Percentiles rank a stretch among this genome's conserved stretches.
These are phyloP conservation scores for Balaeniceps rex DNA, from an alignment of 2,113 vertebrate genomes.

Conservation along the genomic window DNA sequence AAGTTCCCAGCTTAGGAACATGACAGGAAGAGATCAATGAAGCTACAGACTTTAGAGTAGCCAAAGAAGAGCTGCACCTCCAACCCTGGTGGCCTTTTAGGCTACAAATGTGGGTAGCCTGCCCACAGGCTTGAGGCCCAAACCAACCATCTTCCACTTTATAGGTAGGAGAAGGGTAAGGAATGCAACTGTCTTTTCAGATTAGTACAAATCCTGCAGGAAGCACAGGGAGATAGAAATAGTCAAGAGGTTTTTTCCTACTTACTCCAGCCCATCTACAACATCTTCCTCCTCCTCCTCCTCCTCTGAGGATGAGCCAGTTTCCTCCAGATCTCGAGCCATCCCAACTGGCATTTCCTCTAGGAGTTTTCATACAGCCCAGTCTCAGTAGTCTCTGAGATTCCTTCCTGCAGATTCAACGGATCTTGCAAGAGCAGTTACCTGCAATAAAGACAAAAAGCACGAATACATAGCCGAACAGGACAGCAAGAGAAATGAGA, in stretches of 20 bases:
- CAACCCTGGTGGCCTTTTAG: background rate
- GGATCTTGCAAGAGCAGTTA: slow-evolving; percentile 33
- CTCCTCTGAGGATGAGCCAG: slow-evolving; percentile 76
- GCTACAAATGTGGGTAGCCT: background rate
- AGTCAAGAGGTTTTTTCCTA: background rate
- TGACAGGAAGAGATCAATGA: background rate
- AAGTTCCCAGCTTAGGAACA: background rate
- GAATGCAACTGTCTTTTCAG: background rate
- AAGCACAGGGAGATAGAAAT: background rate
- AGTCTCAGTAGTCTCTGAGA: slow-evolving; percentile 9
- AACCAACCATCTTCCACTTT: background rate
- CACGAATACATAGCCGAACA: background rate
- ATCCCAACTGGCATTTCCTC: slow-evolving; percentile 86
- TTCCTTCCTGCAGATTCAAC: slow-evolving; percentile 11
- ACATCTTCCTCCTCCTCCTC: slow-evolving; percentile 62
- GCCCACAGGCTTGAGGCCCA: background rate
- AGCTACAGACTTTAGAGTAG: background rate
- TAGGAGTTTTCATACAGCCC: slow-evolving; percentile 65
- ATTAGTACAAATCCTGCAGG: background rate
- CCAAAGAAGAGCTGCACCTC: background rate
- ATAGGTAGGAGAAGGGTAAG: rapidly evolving
- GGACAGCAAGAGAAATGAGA: background rate
- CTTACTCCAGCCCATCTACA: slow-evolving; percentile 70
- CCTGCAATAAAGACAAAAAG: slow-evolving; percentile 23
- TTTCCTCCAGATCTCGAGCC: slow-evolving; percentile 81